phyloP scores from a whole-genome alignment of 2,888 invertebrate genomes.

The Lochmaea crataegi region DNA sequence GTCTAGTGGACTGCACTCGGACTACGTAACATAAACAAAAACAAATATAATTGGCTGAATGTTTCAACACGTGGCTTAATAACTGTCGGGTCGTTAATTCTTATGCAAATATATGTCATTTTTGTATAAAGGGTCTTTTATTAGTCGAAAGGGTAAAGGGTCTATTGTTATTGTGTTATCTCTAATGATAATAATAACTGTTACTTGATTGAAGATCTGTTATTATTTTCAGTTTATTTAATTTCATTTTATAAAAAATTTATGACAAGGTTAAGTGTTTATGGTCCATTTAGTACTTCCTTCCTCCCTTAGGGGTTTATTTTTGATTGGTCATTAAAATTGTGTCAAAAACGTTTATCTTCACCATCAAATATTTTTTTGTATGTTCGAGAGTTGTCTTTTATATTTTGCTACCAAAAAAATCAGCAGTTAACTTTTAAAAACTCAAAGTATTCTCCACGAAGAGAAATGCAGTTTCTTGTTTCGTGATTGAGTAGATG shows the following conservation, averaged over 20 bases:
- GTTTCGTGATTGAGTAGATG: not conserved
- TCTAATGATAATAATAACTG: conserved; percentile 21
- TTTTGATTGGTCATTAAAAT: too few relatives aligned
- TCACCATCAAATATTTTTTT: too few relatives aligned
- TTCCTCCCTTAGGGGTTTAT: too few relatives aligned
- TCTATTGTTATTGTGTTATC: conserved; percentile 30
- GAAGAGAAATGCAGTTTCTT: too few relatives aligned
- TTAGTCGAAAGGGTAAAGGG: conserved; percentile 32
- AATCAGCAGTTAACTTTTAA: too few relatives aligned
- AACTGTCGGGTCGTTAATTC: conserved; percentile 46
- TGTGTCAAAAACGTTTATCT: too few relatives aligned
- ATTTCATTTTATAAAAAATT: not conserved
- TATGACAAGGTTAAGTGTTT: too few relatives aligned
- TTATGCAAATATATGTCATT: conserved; percentile 50
- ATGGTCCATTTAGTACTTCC: too few relatives aligned
- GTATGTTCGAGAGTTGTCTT: too few relatives aligned
- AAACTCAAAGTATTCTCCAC: too few relatives aligned
- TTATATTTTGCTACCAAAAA: too few relatives aligned
- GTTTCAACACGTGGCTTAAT: conserved; percentile 46
- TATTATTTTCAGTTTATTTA: not conserved
- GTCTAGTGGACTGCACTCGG: conserved; percentile 36
- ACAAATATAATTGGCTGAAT: conserved; percentile 44
- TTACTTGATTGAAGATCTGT: conserved; percentile 12
- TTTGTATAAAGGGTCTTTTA: conserved; percentile 37
- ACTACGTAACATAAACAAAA: conserved; percentile 34